Conservation (phyloP, 2,888 invertebrate genomes). For the Cryptocephalus primarius region DNA sequence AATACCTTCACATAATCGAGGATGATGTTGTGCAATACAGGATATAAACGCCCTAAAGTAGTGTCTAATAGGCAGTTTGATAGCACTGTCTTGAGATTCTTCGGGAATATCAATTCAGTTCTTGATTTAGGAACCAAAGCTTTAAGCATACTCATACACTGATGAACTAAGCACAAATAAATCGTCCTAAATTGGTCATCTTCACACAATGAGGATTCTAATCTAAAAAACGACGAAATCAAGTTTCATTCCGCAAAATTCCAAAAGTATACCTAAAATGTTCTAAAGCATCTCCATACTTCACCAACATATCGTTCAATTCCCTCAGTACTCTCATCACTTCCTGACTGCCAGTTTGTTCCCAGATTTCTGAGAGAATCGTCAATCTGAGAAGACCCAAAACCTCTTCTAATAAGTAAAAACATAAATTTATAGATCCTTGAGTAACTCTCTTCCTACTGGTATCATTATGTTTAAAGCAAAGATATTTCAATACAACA, state of each 20-base stretch:
- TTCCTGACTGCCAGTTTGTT: constrained; percentile 37
- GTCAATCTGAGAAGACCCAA: constrained; percentile 43
- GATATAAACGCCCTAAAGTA: constrained; percentile 38
- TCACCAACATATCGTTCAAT: constrained; percentile 44
- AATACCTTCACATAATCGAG: constrained; percentile 38
- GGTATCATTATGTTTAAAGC: constrained; percentile 3
- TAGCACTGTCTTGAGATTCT: constrained; percentile 36
- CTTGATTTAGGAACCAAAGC: constrained; percentile 36
- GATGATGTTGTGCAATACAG: constrained; percentile 34
- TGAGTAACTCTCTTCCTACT: constrained; percentile 20
- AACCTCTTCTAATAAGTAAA: constrained; percentile 40
- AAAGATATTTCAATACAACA: constrained; percentile 29
- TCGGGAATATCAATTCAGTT: constrained; percentile 35
- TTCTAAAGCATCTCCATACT: constrained; percentile 46
- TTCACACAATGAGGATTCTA: constrained; percentile 27
- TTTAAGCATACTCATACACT: constrained; percentile 33
- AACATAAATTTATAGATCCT: constrained; percentile 41
- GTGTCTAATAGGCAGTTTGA: constrained; percentile 37
- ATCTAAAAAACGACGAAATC: constrained; percentile 21
- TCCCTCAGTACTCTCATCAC: constrained; percentile 42
- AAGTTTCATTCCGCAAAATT: neutral
- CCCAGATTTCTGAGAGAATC: constrained; percentile 47
- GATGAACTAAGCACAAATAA: constrained; percentile 38
- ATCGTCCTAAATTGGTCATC: constrained; percentile 30
- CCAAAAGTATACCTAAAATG: constrained; percentile 38